These are phyloP conservation scores for Acleris laterana DNA, from an alignment of 2,888 invertebrate genomes.

Conservation along the genomic window DNA sequence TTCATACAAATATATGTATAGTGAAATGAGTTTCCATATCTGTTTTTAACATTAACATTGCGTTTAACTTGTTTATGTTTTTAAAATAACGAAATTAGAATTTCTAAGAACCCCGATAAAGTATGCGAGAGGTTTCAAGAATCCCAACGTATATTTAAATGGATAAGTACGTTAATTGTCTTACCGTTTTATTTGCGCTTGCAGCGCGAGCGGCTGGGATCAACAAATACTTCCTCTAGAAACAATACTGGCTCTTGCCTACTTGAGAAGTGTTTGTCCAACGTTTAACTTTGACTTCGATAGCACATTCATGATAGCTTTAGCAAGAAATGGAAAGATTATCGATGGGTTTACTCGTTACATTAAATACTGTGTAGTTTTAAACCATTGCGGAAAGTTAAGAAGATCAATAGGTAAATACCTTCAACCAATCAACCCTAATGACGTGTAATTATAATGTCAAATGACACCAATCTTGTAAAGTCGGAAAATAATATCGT, in stretches of 20 bases:
- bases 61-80: neutral
- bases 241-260: slow-evolving; percentile 50
- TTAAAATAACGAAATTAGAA: neutral
- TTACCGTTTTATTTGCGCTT: slow-evolving; percentile 51
- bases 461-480: neutral
- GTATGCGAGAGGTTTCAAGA: slow-evolving; percentile 38
- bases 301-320: slow-evolving; percentile 14
- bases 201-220: slow-evolving; percentile 50
- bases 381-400: too few species aligned
- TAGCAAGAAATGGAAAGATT: neutral
- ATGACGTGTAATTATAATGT: neutral
- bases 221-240: slow-evolving; percentile 56
- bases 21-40: neutral
- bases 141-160: slow-evolving; percentile 50
- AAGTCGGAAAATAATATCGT: slow-evolving; percentile 12
- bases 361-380: too few species aligned
- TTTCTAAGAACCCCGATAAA: neutral
- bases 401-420: too few species aligned
- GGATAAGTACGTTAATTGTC: slow-evolving; percentile 59
- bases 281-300: slow-evolving; percentile 41
- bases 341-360: neutral
- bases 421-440: too few species aligned
- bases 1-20: neutral
- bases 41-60: neutral
- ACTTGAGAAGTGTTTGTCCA: slow-evolving; percentile 49